Evolutionary conservation across 2,888 invertebrate genomes (phyloP).

Genomic region (Amphipoea oculea): DNA sequence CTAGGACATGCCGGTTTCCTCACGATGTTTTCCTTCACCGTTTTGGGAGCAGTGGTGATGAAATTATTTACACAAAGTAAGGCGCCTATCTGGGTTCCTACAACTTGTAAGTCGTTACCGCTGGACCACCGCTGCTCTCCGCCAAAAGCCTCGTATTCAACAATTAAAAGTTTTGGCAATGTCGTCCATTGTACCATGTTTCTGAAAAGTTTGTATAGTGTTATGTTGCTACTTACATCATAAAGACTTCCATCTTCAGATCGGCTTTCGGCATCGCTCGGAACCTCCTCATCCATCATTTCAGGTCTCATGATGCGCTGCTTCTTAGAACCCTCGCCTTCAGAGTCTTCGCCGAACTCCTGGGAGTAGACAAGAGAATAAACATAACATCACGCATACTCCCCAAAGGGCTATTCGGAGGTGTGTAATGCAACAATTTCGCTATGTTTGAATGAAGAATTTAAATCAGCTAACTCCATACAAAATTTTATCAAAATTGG

Average conservation of each 20-base stretch:
- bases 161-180: neutral
- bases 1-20: no score
- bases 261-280: conserved; percentile 76
- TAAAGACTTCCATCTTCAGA: conserved; percentile 81
- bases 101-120: no score
- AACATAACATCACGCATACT: neutral
- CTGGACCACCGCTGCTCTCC: no score
- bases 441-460: no score
- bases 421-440: neutral
- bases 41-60: no score
- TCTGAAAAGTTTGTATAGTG: neutral
- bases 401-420: neutral
- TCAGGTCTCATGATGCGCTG: conserved; percentile 81
- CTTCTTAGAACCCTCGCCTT: conserved; percentile 47
- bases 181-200: neutral
- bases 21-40: no score
- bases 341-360: conserved; percentile 74
- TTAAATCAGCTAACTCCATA: no score
- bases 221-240: conserved; percentile 75
- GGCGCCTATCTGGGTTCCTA: no score
- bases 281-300: conserved; percentile 82
- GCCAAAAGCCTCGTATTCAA: neutral
- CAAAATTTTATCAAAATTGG: no score
- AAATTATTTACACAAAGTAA: no score
- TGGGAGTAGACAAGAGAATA: conserved; percentile 30